Conservation (phyloP, 1,140 invertebrate genomes). For the Papilio polyxenes region DNA sequence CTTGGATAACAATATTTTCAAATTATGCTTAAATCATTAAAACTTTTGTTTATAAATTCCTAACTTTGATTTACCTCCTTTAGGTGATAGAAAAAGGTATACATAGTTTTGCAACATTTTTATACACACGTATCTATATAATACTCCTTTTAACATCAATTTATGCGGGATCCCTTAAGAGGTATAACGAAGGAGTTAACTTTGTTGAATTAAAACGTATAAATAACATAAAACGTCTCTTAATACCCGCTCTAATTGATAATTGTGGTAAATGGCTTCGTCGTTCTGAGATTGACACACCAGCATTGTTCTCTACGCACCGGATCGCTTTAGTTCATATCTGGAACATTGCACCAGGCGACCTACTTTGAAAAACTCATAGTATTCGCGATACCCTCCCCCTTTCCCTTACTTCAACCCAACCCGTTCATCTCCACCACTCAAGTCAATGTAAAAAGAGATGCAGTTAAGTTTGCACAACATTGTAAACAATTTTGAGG, state of each 20-base stretch:
- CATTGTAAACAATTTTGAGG: neutral
- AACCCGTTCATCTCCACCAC: neutral
- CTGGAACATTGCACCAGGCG: slow-evolving; percentile 20
- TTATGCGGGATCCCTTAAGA: neutral
- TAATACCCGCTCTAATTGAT: slow-evolving; percentile 51
- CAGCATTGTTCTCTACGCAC: slow-evolving; percentile 41
- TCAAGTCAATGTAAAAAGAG: slow-evolving; percentile 18
- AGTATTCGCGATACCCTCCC: neutral
- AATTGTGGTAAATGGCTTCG: slow-evolving; percentile 62
- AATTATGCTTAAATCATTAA: too few species aligned
- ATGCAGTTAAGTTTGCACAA: neutral
- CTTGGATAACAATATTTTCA: too few species aligned
- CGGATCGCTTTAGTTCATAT: slow-evolving; percentile 43
- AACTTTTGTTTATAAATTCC: too few species aligned
- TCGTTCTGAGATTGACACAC: slow-evolving; percentile 45
- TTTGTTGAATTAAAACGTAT: neutral
- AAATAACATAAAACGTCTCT: neutral
- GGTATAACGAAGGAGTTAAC: neutral
- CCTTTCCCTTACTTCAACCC: neutral
- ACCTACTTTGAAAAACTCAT: slow-evolving; percentile 20
- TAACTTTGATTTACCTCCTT: too few species aligned
- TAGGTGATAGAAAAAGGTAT: too few species aligned
- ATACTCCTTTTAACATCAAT: too few species aligned
- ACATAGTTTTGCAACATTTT: too few species aligned
- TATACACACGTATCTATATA: too few species aligned